Percentiles rank a stretch among this genome's conserved stretches.
These are phyloP conservation scores for Anarhynchus alexandrinus DNA, from an alignment of 2,113 vertebrate genomes.

Conservation along the genomic window DNA sequence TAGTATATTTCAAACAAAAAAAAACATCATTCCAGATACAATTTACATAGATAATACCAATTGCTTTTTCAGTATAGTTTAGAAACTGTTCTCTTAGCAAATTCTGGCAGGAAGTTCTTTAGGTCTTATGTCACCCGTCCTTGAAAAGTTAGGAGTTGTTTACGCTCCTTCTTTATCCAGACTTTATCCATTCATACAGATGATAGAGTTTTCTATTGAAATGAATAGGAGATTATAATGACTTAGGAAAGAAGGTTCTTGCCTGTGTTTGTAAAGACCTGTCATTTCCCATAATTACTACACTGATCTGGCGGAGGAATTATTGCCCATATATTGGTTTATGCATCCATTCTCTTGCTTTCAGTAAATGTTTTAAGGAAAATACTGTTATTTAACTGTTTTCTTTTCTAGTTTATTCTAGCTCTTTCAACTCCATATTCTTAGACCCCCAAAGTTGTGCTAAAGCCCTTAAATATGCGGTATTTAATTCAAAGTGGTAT, in stretches of 20 bases:
- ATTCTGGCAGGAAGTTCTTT: not conserved
- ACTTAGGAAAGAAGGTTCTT: not conserved
- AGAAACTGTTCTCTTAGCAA: not conserved
- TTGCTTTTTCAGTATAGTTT: not conserved
- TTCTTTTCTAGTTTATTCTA: not conserved
- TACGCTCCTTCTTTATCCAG: not conserved
- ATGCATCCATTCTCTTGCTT: not conserved
- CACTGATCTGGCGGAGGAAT: not conserved
- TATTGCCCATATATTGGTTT: not conserved
- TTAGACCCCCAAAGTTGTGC: not conserved
- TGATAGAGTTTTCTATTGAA: not conserved
- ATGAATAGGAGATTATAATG: not conserved
- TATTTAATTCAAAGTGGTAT: not conserved
- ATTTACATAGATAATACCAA: not conserved
- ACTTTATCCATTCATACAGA: not conserved
- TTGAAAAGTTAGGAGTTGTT: not conserved
- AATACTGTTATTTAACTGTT: not conserved
- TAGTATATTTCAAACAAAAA: not conserved
- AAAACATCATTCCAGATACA: not conserved
- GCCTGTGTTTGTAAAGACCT: not conserved
- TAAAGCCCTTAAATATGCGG: not conserved
- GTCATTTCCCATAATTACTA: not conserved
- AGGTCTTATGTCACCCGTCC: not conserved
- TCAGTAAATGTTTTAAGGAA: not conserved
- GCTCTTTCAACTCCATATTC: not conserved